Base-by-base conservation (phyloP, 2,888 invertebrate genomes). In the Corythucha ciliata region DNA sequence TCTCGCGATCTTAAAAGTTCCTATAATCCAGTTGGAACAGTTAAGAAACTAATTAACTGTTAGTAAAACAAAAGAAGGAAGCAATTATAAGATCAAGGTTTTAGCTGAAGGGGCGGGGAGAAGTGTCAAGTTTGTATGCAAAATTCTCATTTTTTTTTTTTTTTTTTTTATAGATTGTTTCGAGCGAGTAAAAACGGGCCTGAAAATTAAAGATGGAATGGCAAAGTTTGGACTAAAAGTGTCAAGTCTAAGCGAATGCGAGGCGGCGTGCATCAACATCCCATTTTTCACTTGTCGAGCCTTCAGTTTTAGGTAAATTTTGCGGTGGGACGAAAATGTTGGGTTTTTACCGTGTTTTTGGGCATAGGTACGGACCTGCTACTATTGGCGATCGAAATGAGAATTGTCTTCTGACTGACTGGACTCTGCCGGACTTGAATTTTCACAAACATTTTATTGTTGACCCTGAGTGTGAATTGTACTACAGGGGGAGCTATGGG, bases 401-500 rank as follows among this genome's bases (percentile, higher is more conserved):
- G 58, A 88, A 88, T 67, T 88, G 88, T 59, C 79, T 81, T 40
- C 68, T 88, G 4, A 83, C 83, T 0, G 85, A 88, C 57, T 80
- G 81, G 69, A 77, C 78, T 0, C 77, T 77, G 4, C 70, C 73
- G 18, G 82, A 84, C 37, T 73, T 86, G 52, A 74, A 80, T 62
- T 74, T 76, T 36, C 67, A 69, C 32, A 66, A 69, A 2, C 74
- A 78, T 18, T 70, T 79, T 21, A 70, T 78, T 34, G 69, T 76
- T 4, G 80, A 80, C 56, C 69, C 73, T 1, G 77, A 78, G 0
- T 83, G 83, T 51, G 86, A 87, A 66, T 68, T 88, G 21, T 88
- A 86, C 60, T 80, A 87, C 54, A 70, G 87, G 36, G 86, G 84
- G 0, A 87, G 85, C 65, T 87, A 80, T 61, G 87, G 86, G 0